A percentile compares a stretch with the other conserved stretches of the same genome.
These are phyloP conservation scores for Poeciliopsis presidionis DNA, from an alignment of 2,797 vertebrate species.

Conservation along the genomic window DNA sequence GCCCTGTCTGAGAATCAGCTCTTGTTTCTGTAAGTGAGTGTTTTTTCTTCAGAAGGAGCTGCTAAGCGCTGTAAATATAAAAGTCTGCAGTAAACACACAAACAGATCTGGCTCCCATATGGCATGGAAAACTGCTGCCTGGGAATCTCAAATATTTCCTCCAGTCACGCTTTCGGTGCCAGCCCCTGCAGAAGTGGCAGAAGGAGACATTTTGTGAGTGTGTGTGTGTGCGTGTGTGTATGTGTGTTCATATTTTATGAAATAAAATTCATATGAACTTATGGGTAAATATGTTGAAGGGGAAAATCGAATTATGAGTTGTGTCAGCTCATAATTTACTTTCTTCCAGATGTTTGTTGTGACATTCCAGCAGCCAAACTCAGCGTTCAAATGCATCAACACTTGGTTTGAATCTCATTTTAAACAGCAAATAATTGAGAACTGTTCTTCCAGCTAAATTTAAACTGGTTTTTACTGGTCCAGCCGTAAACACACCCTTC, in stretches of 20 bases:
- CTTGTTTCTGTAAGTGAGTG: conserved; percentile 16
- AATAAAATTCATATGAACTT: neutral
- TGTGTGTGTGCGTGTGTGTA: neutral
- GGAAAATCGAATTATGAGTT: too few species aligned
- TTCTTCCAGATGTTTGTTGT: conserved; percentile 39
- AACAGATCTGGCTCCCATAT: conserved; percentile 31
- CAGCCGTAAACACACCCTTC: conserved; percentile 44
- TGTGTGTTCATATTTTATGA: neutral
- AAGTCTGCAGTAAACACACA: conserved; percentile 49
- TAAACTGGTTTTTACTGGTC: conserved; percentile 54
- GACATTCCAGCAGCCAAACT: neutral
- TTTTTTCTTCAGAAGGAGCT: conserved; percentile 27
- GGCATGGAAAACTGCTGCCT: conserved; percentile 39
- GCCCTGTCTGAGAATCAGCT: neutral
- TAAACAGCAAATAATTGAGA: conserved; percentile 38
- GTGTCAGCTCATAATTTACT: conserved; percentile 9
- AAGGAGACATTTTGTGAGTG: neutral
- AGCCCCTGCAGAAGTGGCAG: conserved; percentile 9
- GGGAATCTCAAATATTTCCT: conserved; percentile 45
- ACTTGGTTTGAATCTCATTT: neutral
- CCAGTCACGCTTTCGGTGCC: conserved; percentile 15
- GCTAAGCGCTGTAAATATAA: conserved; percentile 38
- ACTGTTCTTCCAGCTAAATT: conserved; percentile 54
- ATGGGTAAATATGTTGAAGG: conserved; percentile 1
- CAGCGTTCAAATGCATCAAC: neutral